These are phyloP conservation scores for Drosophila tanythrix DNA, from an alignment of 2,888 invertebrate genomes.

Conservation along the genomic window DNA sequence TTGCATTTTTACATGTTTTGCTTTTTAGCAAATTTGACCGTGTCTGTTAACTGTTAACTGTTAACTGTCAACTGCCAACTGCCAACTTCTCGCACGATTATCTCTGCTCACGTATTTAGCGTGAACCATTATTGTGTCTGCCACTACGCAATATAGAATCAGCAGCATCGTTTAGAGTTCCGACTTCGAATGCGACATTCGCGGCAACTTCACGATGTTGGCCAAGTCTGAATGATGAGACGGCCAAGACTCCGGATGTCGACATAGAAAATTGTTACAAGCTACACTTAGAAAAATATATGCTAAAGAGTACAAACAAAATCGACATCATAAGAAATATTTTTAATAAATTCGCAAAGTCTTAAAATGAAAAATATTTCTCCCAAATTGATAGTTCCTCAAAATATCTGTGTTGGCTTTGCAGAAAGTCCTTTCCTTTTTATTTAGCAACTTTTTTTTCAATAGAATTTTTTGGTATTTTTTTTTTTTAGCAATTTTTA, in stretches of 20 bases:
- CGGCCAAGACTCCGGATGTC: not conserved
- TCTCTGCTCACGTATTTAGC: constrained; percentile 13
- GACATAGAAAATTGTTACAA: not conserved
- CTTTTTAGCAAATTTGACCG: constrained; percentile 48
- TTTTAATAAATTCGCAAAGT: not conserved
- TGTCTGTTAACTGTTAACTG: constrained; percentile 32
- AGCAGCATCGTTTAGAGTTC: constrained; percentile 28
- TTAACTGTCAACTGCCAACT: constrained; percentile 1
- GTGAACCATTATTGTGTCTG: constrained; percentile 5
- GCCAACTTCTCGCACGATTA: constrained; percentile 56
- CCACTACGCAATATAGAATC: not conserved
- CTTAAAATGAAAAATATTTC: not conserved
- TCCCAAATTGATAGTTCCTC: too few relatives aligned
- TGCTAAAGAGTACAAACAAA: not conserved
- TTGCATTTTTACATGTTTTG: constrained; percentile 1
- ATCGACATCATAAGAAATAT: not conserved
- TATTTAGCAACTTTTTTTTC: not conserved
- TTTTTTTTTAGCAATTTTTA: too few relatives aligned
- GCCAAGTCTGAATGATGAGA: constrained; percentile 1
- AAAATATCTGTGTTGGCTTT: too few relatives aligned
- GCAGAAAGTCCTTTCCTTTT: too few relatives aligned
- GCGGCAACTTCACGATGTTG: constrained; percentile 1
- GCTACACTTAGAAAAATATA: not conserved
- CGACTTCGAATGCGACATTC: constrained; percentile 6
- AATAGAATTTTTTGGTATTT: too few relatives aligned